A percentile compares a stretch with the other conserved stretches of the same genome.
phyloP scores from a whole-genome alignment of 2,888 invertebrate species.

The Syrphus vitripennis region DNA sequence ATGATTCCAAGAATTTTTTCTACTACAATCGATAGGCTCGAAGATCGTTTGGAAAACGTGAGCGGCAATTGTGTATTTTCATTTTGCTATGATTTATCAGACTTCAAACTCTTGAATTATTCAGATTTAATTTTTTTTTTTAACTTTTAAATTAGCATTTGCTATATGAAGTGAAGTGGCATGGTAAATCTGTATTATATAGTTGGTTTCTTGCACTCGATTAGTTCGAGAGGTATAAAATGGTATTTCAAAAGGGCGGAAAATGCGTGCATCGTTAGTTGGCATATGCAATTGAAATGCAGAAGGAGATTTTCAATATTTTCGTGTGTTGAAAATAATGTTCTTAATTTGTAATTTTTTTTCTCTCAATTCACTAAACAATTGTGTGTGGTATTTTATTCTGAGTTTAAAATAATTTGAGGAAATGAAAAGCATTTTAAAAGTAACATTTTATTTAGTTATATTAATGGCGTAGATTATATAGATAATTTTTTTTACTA shows the following conservation, averaged over 20 bases:
- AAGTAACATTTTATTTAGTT: too few species aligned
- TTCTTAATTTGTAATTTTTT: not conserved
- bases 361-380: not conserved
- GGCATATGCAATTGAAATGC: conserved; percentile 6
- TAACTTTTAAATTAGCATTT: conserved; percentile 54
- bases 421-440: too few species aligned
- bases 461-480: too few species aligned
- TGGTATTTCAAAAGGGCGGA: not conserved
- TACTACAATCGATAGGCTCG: conserved; percentile 24
- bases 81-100: conserved; percentile 59
- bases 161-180: conserved; percentile 55
- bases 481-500: too few species aligned
- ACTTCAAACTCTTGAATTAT: conserved; percentile 60
- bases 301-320: not conserved
- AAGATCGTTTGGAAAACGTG: conserved; percentile 34
- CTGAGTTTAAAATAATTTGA: not conserved
- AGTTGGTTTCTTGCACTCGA: conserved; percentile 28
- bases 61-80: conserved; percentile 34
- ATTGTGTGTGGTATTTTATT: not conserved
- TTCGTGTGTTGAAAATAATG: not conserved
- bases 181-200: not conserved
- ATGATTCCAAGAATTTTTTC: conserved; percentile 50
- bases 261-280: not conserved
- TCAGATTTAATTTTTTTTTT: conserved; percentile 34
- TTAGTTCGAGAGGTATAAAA: conserved; percentile 5